These are phyloP conservation scores for Calliphora vomitoria DNA, from an alignment of 2,888 invertebrate species.

Conservation along the genomic window DNA sequence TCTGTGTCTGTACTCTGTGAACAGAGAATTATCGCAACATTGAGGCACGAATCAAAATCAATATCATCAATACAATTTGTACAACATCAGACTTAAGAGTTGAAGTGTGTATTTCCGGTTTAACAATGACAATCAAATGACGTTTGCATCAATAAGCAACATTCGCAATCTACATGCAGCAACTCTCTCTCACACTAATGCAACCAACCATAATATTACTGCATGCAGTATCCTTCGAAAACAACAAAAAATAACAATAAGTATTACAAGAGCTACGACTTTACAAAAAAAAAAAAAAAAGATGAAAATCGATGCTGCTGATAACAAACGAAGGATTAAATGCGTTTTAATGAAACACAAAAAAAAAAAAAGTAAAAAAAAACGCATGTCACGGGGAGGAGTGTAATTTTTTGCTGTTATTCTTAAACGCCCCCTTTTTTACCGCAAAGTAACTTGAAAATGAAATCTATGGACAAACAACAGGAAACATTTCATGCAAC, in stretches of 20 bases:
- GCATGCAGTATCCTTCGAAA: constrained; percentile 49
- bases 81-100: constrained; percentile 65
- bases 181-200: not conserved
- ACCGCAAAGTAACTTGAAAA: constrained; percentile 57
- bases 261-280: not conserved
- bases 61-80: constrained; percentile 69
- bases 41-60: constrained; percentile 64
- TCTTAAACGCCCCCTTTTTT: constrained; percentile 44
- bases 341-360: constrained; percentile 77
- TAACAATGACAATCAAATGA: constrained; percentile 82
- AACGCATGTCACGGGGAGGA: constrained; percentile 70
- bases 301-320: constrained; percentile 22
- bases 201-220: constrained; percentile 19
- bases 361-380: constrained; percentile 71
- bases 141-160: constrained; percentile 82
- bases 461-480: constrained; percentile 54
- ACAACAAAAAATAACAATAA: constrained; percentile 22
- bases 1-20: not conserved
- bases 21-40: constrained; percentile 28
- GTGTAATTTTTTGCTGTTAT: constrained; percentile 73
- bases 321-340: constrained; percentile 60
- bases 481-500: constrained; percentile 49
- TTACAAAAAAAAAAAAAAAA: not conserved
- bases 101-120: constrained; percentile 74
- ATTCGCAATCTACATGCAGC: constrained; percentile 77